Evolutionary conservation across 1,140 invertebrate genomes (phyloP), one percentile per base, ranked within the genome.

Genomic region (Zaprionus ghesquierei): DNA sequence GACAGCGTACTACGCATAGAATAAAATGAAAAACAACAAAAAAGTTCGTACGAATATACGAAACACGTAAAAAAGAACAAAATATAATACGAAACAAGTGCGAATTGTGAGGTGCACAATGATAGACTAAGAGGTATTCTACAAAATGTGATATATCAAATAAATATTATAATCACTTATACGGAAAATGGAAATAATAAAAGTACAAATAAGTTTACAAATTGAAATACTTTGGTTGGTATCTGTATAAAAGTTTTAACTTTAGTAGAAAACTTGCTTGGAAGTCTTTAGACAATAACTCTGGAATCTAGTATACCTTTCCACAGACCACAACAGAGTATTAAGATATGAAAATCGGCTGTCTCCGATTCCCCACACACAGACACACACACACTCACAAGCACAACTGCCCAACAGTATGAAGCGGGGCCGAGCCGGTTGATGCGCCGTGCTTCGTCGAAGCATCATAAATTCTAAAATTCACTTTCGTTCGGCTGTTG

Each of bases 1-100:
- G 60, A 35, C 50, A 66, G 41, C 69, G 60, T 53, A 77, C 60
- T 79, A 77, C 85, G 85, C 84, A 84, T 89, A 89, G 77, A 89
- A 89, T 77, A 77, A 80, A 73, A 79, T 75, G 69, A 64, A 79
- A 68, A 79, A 82, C 66, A 69, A 77, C 76, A 79, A 76, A 81
- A 89, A 81, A 70, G 35, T 53, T 69, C 59, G 65, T 55, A 41
- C 49, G 41, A 51, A 49, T 54, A 79, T 61, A 70, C 84, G 80
- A 68, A 77, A 75, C 70, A 81, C 69, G 77, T 76, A 82, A 82
- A 86, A 80, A 80, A 86, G 81, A 86, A 87, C 81, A 87, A 64
- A 90, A 74, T 81, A 89, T 58, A 75, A 81, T 58, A 61, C 65
- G 31, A 62, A 63, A 58, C 53, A 69, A 69, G 66, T 63, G 66